phyloP scores from a whole-genome alignment of 2,113 vertebrate genomes.

The Hemiprocne comata region DNA sequence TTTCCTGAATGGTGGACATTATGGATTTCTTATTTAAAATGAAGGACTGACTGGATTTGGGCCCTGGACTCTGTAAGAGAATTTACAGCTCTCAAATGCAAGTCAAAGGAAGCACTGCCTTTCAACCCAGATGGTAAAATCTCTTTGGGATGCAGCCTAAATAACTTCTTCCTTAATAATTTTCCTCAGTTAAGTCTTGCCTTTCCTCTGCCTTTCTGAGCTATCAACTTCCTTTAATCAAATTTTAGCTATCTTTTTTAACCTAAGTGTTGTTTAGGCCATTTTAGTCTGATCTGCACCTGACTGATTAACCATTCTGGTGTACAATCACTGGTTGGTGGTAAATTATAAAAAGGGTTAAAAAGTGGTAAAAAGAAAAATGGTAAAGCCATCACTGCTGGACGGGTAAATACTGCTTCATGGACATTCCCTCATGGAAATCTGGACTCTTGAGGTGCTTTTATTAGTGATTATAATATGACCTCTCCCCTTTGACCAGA shows the following conservation, averaged over 20 bases:
- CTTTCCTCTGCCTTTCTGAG: not conserved
- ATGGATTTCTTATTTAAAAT: not conserved
- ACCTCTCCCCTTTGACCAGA: not conserved
- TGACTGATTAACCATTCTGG: not conserved
- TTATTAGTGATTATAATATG: not conserved
- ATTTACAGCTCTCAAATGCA: not conserved
- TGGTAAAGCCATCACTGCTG: not conserved
- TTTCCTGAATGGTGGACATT: not conserved
- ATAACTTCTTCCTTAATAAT: not conserved
- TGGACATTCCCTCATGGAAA: not conserved
- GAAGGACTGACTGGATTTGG: not conserved
- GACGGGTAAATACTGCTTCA: not conserved
- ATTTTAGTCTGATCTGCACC: not conserved
- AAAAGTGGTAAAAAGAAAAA: no score
- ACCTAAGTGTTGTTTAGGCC: rapidly evolving
- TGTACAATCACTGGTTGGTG: no score
- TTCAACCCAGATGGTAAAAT: not conserved
- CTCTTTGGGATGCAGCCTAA: not conserved
- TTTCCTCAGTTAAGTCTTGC: not conserved
- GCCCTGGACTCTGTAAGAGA: not conserved
- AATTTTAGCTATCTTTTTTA: not conserved
- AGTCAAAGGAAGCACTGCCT: not conserved
- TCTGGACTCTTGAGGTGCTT: not conserved
- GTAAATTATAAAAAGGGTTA: no score
- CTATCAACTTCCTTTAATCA: not conserved